A percentile compares a stretch with the other conserved stretches of the same genome.
phyloP scores from a whole-genome alignment of 2,113 vertebrate genomes.

The Australoheros scitulus region DNA sequence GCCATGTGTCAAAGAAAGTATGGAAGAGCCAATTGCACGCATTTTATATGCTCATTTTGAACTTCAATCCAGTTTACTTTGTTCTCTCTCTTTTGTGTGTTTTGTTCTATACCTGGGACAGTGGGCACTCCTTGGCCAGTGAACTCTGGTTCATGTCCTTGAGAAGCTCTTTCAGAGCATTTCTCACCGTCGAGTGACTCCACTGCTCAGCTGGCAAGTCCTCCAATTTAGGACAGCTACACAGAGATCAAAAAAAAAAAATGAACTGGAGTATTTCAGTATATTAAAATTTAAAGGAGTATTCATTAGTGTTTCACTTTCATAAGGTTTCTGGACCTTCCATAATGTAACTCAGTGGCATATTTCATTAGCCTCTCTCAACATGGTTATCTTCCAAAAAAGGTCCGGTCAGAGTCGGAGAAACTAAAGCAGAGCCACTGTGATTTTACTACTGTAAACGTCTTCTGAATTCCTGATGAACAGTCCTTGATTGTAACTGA shows the following conservation, averaged over 20 bases:
- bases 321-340: not conserved
- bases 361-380: not conserved
- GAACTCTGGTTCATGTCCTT: constrained; percentile 99
- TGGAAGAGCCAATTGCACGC: constrained; percentile 19
- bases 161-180: constrained; percentile 95
- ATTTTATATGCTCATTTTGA: constrained; percentile 7
- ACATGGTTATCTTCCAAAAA: not conserved
- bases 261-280: not conserved
- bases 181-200: constrained; percentile 96
- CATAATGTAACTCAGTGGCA: not conserved
- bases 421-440: not conserved
- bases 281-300: not conserved
- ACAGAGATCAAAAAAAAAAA: constrained; percentile 1
- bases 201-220: constrained; percentile 96
- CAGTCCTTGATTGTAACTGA: not conserved
- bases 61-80: not conserved
- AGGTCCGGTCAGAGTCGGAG: not conserved
- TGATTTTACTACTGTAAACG: not conserved
- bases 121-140: constrained; percentile 95
- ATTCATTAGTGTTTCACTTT: not conserved
- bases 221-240: constrained; percentile 93
- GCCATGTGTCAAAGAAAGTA: constrained; percentile 17
- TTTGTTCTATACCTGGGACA: constrained; percentile 87
- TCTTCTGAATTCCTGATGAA: not conserved
- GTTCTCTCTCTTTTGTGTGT: not conserved